phyloP scores from a whole-genome alignment of 2,888 invertebrate genomes.

The Candidula unifasciata region DNA sequence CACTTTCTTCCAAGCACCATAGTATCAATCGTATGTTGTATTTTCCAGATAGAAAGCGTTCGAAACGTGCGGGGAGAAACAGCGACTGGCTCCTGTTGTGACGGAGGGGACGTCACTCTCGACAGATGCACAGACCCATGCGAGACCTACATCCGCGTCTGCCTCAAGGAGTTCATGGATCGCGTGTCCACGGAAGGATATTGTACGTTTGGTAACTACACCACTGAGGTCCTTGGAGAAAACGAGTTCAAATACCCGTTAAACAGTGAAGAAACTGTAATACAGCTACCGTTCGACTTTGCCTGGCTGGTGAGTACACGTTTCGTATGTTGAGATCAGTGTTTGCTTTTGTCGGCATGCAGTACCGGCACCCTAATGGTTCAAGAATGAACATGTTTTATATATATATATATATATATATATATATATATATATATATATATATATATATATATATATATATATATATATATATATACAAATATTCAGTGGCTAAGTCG shows the following conservation, averaged over 20 bases:
- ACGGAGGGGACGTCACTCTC: conserved; percentile 82
- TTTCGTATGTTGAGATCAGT: too few relatives aligned
- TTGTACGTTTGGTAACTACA: conserved; percentile 93
- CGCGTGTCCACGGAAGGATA: conserved; percentile 86
- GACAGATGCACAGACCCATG: conserved; percentile 63
- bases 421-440: too few relatives aligned
- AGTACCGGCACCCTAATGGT: too few relatives aligned
- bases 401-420: too few relatives aligned
- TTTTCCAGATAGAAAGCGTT: conserved; percentile 7
- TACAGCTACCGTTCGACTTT: conserved; percentile 92
- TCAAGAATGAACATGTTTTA: too few relatives aligned
- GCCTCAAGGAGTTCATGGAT: conserved; percentile 94
- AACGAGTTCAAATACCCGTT: conserved; percentile 88
- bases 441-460: too few relatives aligned
- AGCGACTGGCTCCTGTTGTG: conserved; percentile 90
- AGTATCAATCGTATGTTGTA: too few relatives aligned
- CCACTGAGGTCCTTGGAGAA: conserved; percentile 89
- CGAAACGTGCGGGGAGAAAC: conserved; percentile 84
- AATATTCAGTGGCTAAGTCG: too few relatives aligned
- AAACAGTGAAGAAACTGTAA: conserved; percentile 82
- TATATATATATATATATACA: too few relatives aligned
- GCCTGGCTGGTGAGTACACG: conserved; percentile 88
- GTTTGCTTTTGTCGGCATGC: too few relatives aligned
- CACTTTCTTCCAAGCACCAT: too few relatives aligned
- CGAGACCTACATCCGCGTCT: conserved; percentile 88